Base-by-base conservation (phyloP, 2,113 vertebrate genomes). In the Ciconia maguari region DNA sequence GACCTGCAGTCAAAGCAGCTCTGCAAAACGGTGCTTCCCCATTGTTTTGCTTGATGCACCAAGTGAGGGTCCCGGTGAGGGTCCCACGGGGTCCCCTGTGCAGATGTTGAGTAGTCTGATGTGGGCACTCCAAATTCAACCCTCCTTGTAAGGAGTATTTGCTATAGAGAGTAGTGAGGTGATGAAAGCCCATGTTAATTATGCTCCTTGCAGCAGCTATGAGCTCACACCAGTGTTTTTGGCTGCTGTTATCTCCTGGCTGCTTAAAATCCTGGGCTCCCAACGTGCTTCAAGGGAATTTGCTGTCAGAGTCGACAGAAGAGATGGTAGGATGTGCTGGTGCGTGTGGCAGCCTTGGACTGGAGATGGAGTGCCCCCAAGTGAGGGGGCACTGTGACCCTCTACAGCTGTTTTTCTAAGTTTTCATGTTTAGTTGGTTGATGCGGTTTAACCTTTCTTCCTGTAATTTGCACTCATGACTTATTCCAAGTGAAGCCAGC, bases 21-120 rank as follows among this genome's bases (percentile, higher is more conserved):
- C 52, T 69, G 61, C 70, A 30, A 38, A 76, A 57, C 52, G 18
- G 9, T 0, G 0, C 55, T 74, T 87, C 29, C n/a, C 36, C n/a
- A 16, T 16, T 19, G 2, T n/a, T 76, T 54, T 26, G 15, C 36
- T 32, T 1, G 3, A 4, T 19, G 57, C 11, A 1, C 0, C 2
- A 3, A 32, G 11, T 0, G 0, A 64, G 55, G 13, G 29, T 58
- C 64, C 22, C 5, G 61, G 34, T 2, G 3, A 58, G 36, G n/a
- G 13, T 49, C 51, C 24, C 7, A 0, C 4, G 6, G 36, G 30
- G 26, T 14, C 25, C 29, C 22, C 42, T 38, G 30, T 64, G 60
- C 24, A 77, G 75, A 10, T n/a, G 11, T 19, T 58, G 57, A 65
- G 36, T 29, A 32, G 15, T 38, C 29, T 72, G 65, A 61, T 36